Evolutionary conservation across 2,888 invertebrate genomes (phyloP).

Genomic region (Lacanobia wlatinum): DNA sequence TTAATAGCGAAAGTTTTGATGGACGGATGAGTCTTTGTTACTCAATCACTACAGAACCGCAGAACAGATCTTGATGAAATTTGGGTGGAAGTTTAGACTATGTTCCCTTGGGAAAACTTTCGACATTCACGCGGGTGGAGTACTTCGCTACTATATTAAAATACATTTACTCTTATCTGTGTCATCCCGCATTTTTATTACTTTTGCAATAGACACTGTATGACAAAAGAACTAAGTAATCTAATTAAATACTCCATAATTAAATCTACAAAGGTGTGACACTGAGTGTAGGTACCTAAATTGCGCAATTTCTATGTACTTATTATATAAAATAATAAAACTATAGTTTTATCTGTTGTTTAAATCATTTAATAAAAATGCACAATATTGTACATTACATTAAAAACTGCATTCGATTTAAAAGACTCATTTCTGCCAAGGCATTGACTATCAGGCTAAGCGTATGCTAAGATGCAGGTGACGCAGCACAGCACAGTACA

Average conservation of each 20-base stretch:
- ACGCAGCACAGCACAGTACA: too few species aligned
- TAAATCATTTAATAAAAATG: conserved; percentile 65
- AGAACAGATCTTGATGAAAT: too few species aligned
- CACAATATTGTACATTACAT: conserved; percentile 58
- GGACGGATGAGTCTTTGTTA: too few species aligned
- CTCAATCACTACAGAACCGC: too few species aligned
- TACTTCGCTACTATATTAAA: background rate
- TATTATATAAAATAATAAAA: conserved; percentile 14
- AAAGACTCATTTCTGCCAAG: conserved; percentile 10
- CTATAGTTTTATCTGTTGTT: conserved; percentile 43
- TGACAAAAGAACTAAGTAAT: background rate
- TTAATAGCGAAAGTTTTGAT: too few species aligned
- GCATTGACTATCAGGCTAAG: background rate
- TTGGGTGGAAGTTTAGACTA: too few species aligned
- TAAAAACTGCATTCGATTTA: conserved; percentile 38
- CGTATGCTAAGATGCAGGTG: too few species aligned
- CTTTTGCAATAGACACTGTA: background rate
- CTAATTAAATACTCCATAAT: background rate
- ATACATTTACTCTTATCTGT: background rate
- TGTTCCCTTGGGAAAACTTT: too few species aligned
- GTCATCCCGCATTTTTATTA: background rate
- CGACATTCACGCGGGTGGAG: too few species aligned
- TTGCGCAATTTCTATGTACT: background rate
- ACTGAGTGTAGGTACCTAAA: background rate
- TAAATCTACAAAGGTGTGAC: background rate